phyloP scores from a whole-genome alignment of 2,113 vertebrate species.

The Edolisoma coerulescens region DNA sequence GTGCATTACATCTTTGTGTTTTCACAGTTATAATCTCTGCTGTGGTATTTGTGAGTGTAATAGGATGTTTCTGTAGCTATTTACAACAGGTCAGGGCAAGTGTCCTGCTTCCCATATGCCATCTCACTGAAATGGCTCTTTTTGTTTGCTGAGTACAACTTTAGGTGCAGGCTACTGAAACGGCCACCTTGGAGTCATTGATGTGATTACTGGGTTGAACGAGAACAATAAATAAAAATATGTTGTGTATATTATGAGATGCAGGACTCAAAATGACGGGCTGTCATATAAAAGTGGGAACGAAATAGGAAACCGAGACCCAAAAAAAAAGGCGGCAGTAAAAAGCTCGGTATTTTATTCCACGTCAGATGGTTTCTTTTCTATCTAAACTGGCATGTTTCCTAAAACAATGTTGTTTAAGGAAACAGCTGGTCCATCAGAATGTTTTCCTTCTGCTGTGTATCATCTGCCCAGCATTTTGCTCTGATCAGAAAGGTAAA shows the following conservation, averaged over 20 bases:
- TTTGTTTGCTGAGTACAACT: not conserved
- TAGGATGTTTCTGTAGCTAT: not conserved
- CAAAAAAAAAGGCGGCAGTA: not conserved
- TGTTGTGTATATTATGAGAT: not conserved
- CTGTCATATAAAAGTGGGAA: not conserved
- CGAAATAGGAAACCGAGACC: not conserved
- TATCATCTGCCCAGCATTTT: not conserved
- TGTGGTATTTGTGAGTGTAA: not conserved
- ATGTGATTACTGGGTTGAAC: not conserved
- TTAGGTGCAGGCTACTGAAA: not conserved
- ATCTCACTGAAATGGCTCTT: not conserved
- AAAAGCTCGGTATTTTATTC: not conserved
- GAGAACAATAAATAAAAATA: not conserved
- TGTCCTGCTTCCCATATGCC: not conserved
- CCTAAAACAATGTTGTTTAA: conserved; percentile 18
- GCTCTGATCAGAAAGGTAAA: not conserved
- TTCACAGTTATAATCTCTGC: not conserved
- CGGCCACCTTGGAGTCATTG: not conserved
- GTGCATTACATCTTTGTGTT: not conserved
- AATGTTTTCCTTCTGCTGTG: not conserved
- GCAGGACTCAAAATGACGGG: not conserved
- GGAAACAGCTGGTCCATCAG: not conserved
- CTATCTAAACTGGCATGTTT: not conserved
- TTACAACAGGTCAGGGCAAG: not conserved
- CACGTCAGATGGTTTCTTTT: not conserved